Base-by-base conservation (phyloP, 2,113 vertebrate genomes). In the Chascanopsetta lugubris region DNA sequence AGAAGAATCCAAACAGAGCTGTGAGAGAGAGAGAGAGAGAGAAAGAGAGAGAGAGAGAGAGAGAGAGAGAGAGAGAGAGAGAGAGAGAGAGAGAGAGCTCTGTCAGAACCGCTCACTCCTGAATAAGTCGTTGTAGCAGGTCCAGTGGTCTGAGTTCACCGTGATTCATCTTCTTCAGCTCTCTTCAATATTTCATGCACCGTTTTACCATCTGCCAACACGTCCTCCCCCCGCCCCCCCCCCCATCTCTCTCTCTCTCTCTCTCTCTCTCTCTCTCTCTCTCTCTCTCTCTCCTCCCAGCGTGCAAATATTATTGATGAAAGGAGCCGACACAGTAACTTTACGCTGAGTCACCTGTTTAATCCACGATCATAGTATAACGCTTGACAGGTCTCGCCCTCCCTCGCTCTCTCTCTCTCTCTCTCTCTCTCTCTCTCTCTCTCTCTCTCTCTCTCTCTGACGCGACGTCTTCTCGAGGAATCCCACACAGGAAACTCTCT, bases 161-260 rank as follows among this genome's bases (percentile, higher is more conserved):
- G 62, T 82, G 54, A 61, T 72, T 81, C 77, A 83, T 45, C 57
- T 72, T 79, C 40, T 75, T 75, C 32, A 65, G 73, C 22, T 50
- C 26, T 55, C 53, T 47, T 83, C 21, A 70, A 71, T 85, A 76
- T 85, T 87, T 79, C 60, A 82, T 69, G 36, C 57, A 17, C 34
- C 13, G 6, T 68, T 72, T 79, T 65, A 76, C 66, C 53, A 24
- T 55, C 47, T 72, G 73, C 48, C 1, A 32, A 0, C 1, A 1
- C 12, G 54, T 60, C 48, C 29, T 61, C 29, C 10, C 45, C 38
- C 54, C 12, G 54, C 56, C 48, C 29, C 58, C 29, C 10, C 45
- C 38, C 54, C 34, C 24, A 21, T 34, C 57, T 68, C 20, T 32
- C 25, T 71, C 67, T 83, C 48, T 76, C 57, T 61, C 30, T 47